Evolutionary conservation across 2,797 vertebrate species (phyloP), one percentile per base, ranked within the genome.

Genomic region (Buceros bicornis): DNA sequence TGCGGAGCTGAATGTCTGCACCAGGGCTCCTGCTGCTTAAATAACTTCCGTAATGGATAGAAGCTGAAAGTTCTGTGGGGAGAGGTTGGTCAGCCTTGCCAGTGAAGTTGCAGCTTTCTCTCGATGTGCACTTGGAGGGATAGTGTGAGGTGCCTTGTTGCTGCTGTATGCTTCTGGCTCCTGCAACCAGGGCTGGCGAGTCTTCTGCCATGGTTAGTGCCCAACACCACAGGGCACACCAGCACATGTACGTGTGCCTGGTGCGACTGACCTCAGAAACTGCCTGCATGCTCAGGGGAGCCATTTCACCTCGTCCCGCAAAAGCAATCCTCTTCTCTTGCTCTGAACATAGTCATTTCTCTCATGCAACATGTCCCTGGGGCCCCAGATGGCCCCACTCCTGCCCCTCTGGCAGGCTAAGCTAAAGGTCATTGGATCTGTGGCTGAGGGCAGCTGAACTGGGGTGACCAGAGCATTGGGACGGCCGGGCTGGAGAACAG

Each of bases 271-370:
- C 13, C 20, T 26, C 56, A 58, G 47, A 28, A 65, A 42, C 4
- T 6, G 28, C 16, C 47, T 2, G 1, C 0, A 0, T 5, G 17
- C 54, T 50, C 43, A 69, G 21, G 40, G 21, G 12, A 83, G 16
- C 19, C 1, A 1, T 50, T 69, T 57, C 50, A 51, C n/a, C 9
- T 8, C 8, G 1, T 71, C 11, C 29, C n/a, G 8, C 17, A 19
- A 33, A 64, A 70, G 37, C 2, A 0, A 53, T 13, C 8, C 15
- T 42, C 16, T 40, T 26, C 43, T 42, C 87, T 65, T 82, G 20
- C 42, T 33, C 64, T 53, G 10, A 64, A n/a, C 19, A 10, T 11
- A 45, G 43, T 45, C 42, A 50, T 8, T 37, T 71, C 11, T 53
- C 3, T 61, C 42, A 20, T 6, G 12, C 3, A 48, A n/a, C 2